Conservation (phyloP, 2,888 invertebrate genomes). For the Brachyopa scutellaris region DNA sequence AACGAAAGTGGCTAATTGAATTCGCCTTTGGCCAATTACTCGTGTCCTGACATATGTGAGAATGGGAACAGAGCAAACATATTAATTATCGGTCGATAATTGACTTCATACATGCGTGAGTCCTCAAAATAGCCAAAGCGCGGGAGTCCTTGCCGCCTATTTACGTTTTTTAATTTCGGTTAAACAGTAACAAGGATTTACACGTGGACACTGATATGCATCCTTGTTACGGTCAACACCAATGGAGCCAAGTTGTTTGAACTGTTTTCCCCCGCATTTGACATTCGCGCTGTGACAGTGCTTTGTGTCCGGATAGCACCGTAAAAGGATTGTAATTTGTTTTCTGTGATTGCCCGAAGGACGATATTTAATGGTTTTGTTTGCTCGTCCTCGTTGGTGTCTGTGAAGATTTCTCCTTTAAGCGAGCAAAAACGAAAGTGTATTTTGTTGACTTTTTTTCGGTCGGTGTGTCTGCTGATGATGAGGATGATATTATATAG, state of each 20-base stretch:
- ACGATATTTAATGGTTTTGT: slow-evolving; percentile 11
- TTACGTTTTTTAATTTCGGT: slow-evolving; percentile 26
- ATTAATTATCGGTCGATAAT: slow-evolving; percentile 42
- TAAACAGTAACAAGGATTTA: slow-evolving; percentile 52
- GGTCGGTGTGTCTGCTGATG: slow-evolving; percentile 15
- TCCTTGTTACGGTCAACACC: neutral
- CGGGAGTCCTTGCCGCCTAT: neutral
- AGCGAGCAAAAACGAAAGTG: neutral
- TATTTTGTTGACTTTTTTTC: neutral
- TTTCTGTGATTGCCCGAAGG: slow-evolving; percentile 3
- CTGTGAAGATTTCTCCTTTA: neutral
- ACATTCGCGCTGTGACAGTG: slow-evolving; percentile 26
- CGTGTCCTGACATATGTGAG: slow-evolving; percentile 35
- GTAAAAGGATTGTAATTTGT: slow-evolving; percentile 12
- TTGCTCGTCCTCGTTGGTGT: neutral
- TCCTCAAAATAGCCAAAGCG: too few relatives aligned
- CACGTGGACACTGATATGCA: neutral
- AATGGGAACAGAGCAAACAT: neutral
- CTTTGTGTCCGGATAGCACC: neutral
- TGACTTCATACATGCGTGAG: slow-evolving; percentile 23
- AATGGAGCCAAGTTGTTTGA: slow-evolving; percentile 1
- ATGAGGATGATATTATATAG: slow-evolving; percentile 34
- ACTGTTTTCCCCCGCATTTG: slow-evolving; percentile 29
- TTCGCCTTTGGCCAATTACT: slow-evolving; percentile 63
- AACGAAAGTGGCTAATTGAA: slow-evolving; percentile 62